Percentiles rank a stretch among this genome's conserved stretches.
Conservation (phyloP, 2,888 invertebrate genomes). For the Unio pictorum region DNA sequence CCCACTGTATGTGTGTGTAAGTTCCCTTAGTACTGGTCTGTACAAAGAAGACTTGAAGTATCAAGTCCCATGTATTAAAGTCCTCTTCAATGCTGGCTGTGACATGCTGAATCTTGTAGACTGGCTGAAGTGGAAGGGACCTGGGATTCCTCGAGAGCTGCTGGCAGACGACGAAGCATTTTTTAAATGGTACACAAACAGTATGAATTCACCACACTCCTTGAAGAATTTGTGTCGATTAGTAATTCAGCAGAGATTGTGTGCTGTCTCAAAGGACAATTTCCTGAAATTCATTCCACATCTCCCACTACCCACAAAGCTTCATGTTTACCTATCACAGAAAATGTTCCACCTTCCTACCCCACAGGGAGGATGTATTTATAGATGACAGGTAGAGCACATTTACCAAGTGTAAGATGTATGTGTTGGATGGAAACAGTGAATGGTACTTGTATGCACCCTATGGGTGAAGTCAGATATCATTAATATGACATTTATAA, state of each 20-base stretch:
- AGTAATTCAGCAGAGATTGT: constrained; percentile 66
- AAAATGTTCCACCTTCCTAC: constrained; percentile 65
- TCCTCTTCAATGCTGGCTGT: constrained; percentile 67
- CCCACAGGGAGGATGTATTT: constrained; percentile 13
- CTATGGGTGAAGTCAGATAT: too few species aligned
- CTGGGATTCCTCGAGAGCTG: constrained; percentile 64
- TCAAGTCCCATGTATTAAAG: constrained; percentile 65
- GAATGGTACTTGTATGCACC: too few species aligned
- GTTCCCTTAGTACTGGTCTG: constrained; percentile 68
- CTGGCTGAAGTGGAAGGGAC: constrained; percentile 70
- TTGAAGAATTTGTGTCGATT: constrained; percentile 70
- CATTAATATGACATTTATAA: too few species aligned
- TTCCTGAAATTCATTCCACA: constrained; percentile 58
- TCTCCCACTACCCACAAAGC: constrained; percentile 65
- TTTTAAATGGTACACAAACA: constrained; percentile 63
- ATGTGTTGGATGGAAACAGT: too few species aligned
- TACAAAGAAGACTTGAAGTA: constrained; percentile 69
- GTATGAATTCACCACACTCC: constrained; percentile 63
- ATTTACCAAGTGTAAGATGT: constrained; percentile 10
- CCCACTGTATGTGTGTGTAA: constrained; percentile 69
- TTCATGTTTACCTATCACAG: constrained; percentile 63
- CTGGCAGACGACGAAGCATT: constrained; percentile 60
- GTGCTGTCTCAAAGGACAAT: constrained; percentile 44
- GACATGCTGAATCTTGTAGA: constrained; percentile 71
- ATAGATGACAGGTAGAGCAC: neutral